These are phyloP conservation scores for Montipora sp. DNA, from an alignment of 64 coral and sea anemone species.

Conservation along the genomic window DNA sequence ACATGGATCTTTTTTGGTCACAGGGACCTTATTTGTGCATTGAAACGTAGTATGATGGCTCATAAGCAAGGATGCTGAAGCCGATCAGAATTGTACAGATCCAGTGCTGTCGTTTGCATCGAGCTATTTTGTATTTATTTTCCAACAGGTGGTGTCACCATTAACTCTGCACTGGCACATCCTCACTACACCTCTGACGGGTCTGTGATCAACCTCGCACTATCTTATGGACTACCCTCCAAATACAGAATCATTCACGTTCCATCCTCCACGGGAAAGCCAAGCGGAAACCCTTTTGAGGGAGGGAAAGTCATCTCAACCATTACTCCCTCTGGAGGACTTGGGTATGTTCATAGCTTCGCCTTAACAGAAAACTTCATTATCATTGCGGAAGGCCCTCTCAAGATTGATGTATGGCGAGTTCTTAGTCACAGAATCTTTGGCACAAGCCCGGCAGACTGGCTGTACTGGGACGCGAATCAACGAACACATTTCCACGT, in stretches of 20 bases:
- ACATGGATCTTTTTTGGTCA: too few species aligned
- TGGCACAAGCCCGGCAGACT: slow-evolving; percentile 43
- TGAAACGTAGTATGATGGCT: too few species aligned
- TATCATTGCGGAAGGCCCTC: slow-evolving; percentile 68
- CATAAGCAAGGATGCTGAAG: too few species aligned
- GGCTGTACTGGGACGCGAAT: slow-evolving; percentile 69
- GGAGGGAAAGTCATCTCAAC: slow-evolving; percentile 71
- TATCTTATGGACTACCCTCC: slow-evolving; percentile 17
- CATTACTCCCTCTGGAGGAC: slow-evolving; percentile 34
- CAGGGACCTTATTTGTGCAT: too few species aligned
- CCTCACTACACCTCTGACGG: slow-evolving; percentile 73
- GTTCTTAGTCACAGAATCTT: slow-evolving; percentile 24
- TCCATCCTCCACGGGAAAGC: slow-evolving; percentile 52
- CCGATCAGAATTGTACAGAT: too few species aligned
- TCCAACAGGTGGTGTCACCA: slow-evolving; percentile 19
- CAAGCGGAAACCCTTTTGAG: slow-evolving; percentile 63
- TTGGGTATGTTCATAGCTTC: slow-evolving; percentile 85
- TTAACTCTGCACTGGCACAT: slow-evolving; percentile 58
- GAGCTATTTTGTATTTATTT: neutral
- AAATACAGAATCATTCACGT: slow-evolving; percentile 66
- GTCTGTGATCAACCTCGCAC: slow-evolving; percentile 67
- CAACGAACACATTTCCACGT: slow-evolving; percentile 67
- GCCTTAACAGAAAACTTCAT: slow-evolving; percentile 89
- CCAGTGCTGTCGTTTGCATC: too few species aligned
- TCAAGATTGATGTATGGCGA: slow-evolving; percentile 49